phyloP scores from a whole-genome alignment of 2,113 vertebrate genomes.

The Polypterus senegalus region DNA sequence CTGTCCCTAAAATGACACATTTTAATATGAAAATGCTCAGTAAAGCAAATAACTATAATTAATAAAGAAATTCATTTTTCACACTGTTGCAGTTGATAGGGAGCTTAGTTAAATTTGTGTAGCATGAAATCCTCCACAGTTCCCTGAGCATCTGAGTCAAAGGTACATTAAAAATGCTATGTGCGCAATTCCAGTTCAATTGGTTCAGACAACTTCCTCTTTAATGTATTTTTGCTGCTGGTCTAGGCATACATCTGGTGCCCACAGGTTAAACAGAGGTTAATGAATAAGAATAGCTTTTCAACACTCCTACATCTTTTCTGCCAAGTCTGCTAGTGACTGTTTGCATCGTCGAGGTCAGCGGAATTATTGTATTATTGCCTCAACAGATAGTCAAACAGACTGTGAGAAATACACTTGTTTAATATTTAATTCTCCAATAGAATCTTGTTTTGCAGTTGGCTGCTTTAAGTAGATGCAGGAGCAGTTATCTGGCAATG shows the following conservation, averaged over 20 bases:
- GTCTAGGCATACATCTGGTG: not conserved
- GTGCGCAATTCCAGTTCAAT: too few species aligned
- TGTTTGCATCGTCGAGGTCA: constrained; percentile 3
- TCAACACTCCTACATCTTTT: constrained; percentile 8
- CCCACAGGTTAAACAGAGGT: not conserved
- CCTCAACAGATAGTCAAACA: constrained; percentile 4
- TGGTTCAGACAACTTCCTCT: not conserved
- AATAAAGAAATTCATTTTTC: too few species aligned
- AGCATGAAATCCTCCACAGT: too few species aligned
- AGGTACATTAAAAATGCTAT: too few species aligned
- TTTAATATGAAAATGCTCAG: too few species aligned
- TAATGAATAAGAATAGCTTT: not conserved
- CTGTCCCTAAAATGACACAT: too few species aligned
- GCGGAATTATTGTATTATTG: not conserved
- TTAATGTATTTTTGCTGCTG: not conserved
- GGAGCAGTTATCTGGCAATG: constrained; percentile 15
- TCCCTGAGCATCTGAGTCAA: too few species aligned
- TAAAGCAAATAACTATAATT: too few species aligned
- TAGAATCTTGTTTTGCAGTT: constrained; percentile 17
- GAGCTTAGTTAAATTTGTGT: too few species aligned
- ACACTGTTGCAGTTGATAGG: too few species aligned
- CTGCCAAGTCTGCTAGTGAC: not conserved
- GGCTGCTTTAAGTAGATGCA: not conserved
- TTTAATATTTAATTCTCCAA: constrained; percentile 34
- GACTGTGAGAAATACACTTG: constrained; percentile 16